Conservation (phyloP, 2,888 invertebrate species). For the Ophion costatus region DNA sequence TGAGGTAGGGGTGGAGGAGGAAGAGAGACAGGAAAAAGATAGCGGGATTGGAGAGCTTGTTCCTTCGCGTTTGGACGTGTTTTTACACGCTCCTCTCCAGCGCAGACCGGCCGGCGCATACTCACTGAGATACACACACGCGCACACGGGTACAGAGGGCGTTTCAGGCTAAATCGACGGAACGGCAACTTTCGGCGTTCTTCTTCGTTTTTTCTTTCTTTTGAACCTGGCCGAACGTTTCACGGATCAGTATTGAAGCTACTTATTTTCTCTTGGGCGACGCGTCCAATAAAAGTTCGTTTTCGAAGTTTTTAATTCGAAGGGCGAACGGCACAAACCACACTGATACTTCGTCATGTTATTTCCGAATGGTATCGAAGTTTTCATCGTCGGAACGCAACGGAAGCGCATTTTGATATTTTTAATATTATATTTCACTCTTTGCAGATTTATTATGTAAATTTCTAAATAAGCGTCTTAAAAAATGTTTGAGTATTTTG, state of each 20-base stretch:
- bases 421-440: too few species aligned
- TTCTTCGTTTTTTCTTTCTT: not conserved
- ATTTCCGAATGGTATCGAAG: too few species aligned
- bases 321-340: too few species aligned
- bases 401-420: too few species aligned
- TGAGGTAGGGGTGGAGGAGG: not conserved
- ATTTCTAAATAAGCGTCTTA: too few species aligned
- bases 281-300: not conserved
- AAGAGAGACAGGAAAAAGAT: not conserved
- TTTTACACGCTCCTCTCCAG: conserved; percentile 5
- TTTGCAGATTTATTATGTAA: too few species aligned
- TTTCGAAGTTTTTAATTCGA: not conserved
- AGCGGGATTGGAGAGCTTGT: conserved; percentile 28
- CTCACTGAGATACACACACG: not conserved
- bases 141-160: not conserved
- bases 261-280: not conserved
- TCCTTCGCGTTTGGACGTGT: conserved; percentile 14
- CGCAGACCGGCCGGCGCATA: not conserved
- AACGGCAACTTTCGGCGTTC: not conserved
- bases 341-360: too few species aligned
- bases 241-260: not conserved
- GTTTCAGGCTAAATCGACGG: not conserved
- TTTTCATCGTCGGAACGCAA: too few species aligned
- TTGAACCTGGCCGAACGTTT: not conserved
- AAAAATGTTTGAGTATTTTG: too few species aligned